Conservation (phyloP, 2,888 invertebrate species). For the Amiota communis region DNA sequence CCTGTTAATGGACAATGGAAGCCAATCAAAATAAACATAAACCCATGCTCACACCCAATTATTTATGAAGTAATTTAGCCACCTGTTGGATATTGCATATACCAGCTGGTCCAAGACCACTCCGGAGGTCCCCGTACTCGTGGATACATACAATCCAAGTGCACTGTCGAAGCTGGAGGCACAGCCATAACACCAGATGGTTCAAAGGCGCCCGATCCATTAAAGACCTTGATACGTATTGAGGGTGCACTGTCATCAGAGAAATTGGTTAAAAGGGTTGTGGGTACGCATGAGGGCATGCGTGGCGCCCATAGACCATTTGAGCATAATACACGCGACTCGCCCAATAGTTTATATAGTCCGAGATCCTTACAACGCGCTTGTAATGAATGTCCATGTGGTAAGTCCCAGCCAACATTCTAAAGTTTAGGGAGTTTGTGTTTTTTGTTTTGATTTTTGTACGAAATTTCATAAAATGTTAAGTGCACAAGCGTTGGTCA, state of each 20-base stretch:
- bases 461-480: too few relatives aligned
- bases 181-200: constrained; percentile 86
- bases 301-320: constrained; percentile 87
- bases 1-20: constrained; percentile 54
- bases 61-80: constrained; percentile 39
- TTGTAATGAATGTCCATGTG: constrained; percentile 84
- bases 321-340: constrained; percentile 83
- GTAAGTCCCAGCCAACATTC: constrained; percentile 80
- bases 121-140: constrained; percentile 85
- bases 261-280: constrained; percentile 88
- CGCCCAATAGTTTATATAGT: constrained; percentile 87
- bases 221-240: constrained; percentile 82
- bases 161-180: constrained; percentile 83
- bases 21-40: background rate
- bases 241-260: constrained; percentile 90
- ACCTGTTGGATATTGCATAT: constrained; percentile 86
- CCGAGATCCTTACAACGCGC: constrained; percentile 88
- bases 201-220: constrained; percentile 86
- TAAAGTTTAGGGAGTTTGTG: constrained; percentile 47
- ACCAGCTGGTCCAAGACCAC: constrained; percentile 90
- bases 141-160: constrained; percentile 87
- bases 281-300: constrained; percentile 88
- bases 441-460: constrained; percentile 13
- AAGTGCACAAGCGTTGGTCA: background rate
- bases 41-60: background rate